Conservation (phyloP, 2,888 invertebrate genomes). For the Atethmia centrago region DNA sequence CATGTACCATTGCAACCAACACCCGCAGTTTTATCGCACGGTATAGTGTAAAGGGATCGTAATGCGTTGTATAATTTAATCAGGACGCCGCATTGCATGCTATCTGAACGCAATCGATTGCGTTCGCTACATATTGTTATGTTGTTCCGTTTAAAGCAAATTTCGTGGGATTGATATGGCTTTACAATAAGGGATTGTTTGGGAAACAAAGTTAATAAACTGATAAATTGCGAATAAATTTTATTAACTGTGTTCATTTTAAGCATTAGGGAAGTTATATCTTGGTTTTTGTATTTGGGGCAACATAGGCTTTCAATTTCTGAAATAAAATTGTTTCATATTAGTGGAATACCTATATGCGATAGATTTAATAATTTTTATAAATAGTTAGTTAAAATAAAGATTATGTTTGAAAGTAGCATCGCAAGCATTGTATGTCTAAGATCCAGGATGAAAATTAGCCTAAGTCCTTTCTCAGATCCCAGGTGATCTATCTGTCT, state of each 20-base stretch:
- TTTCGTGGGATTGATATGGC: slow-evolving; percentile 3
- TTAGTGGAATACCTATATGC: background rate
- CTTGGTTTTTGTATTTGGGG: background rate
- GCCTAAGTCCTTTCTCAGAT: too few relatives aligned
- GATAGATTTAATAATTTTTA: background rate
- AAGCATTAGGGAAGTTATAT: background rate
- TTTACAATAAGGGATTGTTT: background rate
- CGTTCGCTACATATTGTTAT: slow-evolving; percentile 66
- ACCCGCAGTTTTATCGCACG: background rate
- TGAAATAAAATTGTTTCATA: background rate
- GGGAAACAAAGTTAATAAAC: background rate
- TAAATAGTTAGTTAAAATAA: background rate
- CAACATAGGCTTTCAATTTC: too few relatives aligned
- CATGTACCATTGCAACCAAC: too few relatives aligned
- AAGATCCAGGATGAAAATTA: too few relatives aligned
- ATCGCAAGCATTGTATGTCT: too few relatives aligned
- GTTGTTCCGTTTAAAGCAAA: slow-evolving; percentile 22
- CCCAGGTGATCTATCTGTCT: too few relatives aligned
- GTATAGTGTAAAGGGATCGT: slow-evolving; percentile 3
- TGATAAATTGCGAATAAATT: background rate
- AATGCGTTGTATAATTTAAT: slow-evolving; percentile 77
- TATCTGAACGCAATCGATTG: slow-evolving; percentile 76
- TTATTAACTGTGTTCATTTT: background rate
- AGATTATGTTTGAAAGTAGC: background rate
- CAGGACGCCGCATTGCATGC: slow-evolving; percentile 75